A percentile compares a stretch with the other conserved stretches of the same genome.
These are phyloP conservation scores for Ceratina japonica DNA, from an alignment of 1,140 invertebrate genomes.

Conservation along the genomic window DNA sequence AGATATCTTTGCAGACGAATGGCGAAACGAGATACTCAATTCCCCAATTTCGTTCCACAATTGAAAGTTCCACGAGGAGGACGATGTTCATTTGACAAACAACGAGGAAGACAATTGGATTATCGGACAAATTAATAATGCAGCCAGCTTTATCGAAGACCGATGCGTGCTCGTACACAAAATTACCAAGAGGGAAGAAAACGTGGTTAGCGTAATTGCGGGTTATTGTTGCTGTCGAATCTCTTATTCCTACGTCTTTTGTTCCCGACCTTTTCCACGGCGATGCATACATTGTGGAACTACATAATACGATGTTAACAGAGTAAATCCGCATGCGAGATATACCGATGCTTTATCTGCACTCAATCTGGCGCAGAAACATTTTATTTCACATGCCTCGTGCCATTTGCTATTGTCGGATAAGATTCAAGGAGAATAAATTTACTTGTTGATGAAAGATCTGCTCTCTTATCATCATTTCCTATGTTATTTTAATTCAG, in stretches of 20 bases:
- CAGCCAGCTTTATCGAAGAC: background rate
- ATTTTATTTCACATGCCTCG: background rate
- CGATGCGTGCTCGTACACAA: conserved; percentile 5
- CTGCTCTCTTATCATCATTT: no score
- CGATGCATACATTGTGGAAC: background rate
- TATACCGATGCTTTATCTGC: background rate
- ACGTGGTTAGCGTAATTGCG: conserved; percentile 16
- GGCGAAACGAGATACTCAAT: background rate
- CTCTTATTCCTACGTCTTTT: background rate
- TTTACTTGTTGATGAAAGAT: no score
- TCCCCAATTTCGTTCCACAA: background rate
- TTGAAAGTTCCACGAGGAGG: no score
- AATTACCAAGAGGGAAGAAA: background rate
- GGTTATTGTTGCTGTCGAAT: conserved; percentile 2
- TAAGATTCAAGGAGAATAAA: background rate
- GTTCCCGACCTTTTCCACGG: background rate
- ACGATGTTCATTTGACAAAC: background rate
- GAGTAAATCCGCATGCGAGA: no score
- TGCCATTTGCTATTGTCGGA: background rate
- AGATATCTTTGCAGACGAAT: background rate
- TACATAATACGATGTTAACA: no score
- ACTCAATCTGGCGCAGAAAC: background rate
- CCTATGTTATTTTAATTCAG: no score
- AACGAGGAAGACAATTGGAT: conserved; percentile 1
- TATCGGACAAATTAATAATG: conserved; percentile 33